Percentiles rank a stretch among this genome's conserved stretches.
Evolutionary conservation across 92 coral and sea anemone species (phyloP).

Genomic region (Epizoanthus illoricatus): DNA sequence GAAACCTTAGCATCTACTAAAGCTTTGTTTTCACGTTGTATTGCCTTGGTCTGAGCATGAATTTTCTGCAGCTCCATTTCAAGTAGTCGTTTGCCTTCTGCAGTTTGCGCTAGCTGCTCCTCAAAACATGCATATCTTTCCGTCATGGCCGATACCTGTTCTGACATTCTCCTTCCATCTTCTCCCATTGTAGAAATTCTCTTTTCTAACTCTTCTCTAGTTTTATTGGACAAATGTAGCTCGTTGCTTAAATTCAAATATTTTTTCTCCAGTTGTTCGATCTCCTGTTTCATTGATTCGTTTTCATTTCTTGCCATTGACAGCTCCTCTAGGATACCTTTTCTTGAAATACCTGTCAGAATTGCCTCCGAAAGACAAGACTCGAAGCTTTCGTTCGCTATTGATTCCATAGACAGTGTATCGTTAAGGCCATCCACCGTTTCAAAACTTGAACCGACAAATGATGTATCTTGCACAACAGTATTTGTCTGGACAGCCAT

Average conservation of each 20-base stretch:
- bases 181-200: slow-evolving; percentile 36
- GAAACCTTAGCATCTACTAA: slow-evolving; percentile 27
- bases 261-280: slow-evolving; percentile 24
- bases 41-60: not conserved
- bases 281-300: slow-evolving; percentile 41
- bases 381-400: not conserved
- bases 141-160: slow-evolving; percentile 21
- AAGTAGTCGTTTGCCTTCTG: not conserved
- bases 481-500: slow-evolving; percentile 12
- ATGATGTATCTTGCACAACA: not conserved
- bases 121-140: not conserved
- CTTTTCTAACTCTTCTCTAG: slow-evolving; percentile 17
- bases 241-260: not conserved
- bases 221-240: not conserved
- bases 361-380: slow-evolving; percentile 1
- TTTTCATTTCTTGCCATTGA: slow-evolving; percentile 4
- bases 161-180: slow-evolving; percentile 22
- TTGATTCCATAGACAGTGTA: not conserved
- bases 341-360: slow-evolving; percentile 10
- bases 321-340: slow-evolving; percentile 41
- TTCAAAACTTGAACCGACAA: no score
- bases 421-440: not conserved
- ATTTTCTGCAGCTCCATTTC: not conserved
- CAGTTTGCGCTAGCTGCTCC: not conserved
- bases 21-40: not conserved